A percentile compares a stretch with the other conserved stretches of the same genome.
Evolutionary conservation across 35 echinoderm and acorn worm species (phyloP).

Genomic region (Apostichopus japonicus): DNA sequence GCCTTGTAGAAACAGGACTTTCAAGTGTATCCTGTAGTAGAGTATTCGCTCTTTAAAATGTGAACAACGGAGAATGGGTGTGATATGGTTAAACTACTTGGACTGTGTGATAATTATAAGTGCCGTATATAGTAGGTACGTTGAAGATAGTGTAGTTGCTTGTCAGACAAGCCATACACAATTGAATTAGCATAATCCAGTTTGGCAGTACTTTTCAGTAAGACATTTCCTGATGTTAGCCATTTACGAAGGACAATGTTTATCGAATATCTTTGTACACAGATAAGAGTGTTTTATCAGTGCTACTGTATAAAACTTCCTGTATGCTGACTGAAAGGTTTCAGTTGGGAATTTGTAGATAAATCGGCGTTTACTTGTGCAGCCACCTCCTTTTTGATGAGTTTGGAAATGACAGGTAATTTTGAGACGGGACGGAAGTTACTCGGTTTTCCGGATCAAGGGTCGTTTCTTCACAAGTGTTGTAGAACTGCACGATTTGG

Average conservation of each 20-base stretch:
- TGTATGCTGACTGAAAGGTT: slow-evolving; percentile 17
- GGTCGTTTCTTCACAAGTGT: too few species aligned
- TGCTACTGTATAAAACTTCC: slow-evolving; percentile 7
- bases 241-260: not conserved
- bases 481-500: too few species aligned
- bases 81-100: not conserved
- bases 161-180: not conserved
- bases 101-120: not conserved
- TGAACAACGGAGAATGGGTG: too few species aligned
- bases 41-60: too few species aligned
- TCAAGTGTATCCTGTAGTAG: too few species aligned
- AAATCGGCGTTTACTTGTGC: not conserved
- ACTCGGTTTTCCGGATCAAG: too few species aligned
- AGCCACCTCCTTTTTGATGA: not conserved
- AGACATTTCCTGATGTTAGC: too few species aligned
- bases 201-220: not conserved
- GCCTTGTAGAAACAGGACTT: too few species aligned
- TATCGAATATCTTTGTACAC: slow-evolving; percentile 48
- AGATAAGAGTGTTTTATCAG: slow-evolving; percentile 23
- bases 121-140: not conserved
- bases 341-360: not conserved
- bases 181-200: slow-evolving; percentile 16
- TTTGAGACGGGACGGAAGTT: not conserved
- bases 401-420: slow-evolving; percentile 1
- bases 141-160: not conserved